Evolutionary conservation across 1,140 invertebrate species (phyloP).

Genomic region (Dryas iulia): DNA sequence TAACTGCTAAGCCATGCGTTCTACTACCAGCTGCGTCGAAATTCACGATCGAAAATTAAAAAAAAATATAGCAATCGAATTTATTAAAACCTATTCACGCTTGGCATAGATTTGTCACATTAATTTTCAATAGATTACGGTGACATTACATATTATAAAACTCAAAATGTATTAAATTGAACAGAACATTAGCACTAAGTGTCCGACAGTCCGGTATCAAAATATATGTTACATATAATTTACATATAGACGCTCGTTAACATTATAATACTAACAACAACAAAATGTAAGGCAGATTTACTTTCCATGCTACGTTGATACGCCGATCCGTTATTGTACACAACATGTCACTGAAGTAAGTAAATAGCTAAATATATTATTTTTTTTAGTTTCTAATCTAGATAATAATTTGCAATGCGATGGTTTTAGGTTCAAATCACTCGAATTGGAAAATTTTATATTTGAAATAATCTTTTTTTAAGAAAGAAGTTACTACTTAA

Average conservation of each 20-base stretch:
- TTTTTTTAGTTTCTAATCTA: not conserved
- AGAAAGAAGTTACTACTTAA: too few species aligned
- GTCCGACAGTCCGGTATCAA: constrained; percentile 6
- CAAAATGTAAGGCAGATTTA: constrained; percentile 19
- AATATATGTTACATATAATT: constrained; percentile 32
- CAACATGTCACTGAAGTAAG: not conserved
- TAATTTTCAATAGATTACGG: constrained; percentile 36
- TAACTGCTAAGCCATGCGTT: too few species aligned
- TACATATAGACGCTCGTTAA: constrained; percentile 19
- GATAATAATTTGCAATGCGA: not conserved
- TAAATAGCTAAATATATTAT: too few species aligned
- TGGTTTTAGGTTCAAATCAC: too few species aligned
- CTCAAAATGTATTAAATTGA: constrained; percentile 9
- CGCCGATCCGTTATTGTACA: not conserved
- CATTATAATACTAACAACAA: constrained; percentile 24
- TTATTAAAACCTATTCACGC: too few species aligned
- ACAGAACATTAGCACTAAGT: constrained; percentile 28
- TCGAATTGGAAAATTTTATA: too few species aligned
- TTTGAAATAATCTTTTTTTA: too few species aligned
- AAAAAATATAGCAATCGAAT: too few species aligned
- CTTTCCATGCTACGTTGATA: not conserved
- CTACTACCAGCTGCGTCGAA: too few species aligned
- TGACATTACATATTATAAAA: constrained; percentile 9
- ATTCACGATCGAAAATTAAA: too few species aligned
- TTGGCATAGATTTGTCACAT: too few species aligned